Evolutionary conservation across 2,888 invertebrate species (phyloP).

Genomic region (Diarsia brunnea): DNA sequence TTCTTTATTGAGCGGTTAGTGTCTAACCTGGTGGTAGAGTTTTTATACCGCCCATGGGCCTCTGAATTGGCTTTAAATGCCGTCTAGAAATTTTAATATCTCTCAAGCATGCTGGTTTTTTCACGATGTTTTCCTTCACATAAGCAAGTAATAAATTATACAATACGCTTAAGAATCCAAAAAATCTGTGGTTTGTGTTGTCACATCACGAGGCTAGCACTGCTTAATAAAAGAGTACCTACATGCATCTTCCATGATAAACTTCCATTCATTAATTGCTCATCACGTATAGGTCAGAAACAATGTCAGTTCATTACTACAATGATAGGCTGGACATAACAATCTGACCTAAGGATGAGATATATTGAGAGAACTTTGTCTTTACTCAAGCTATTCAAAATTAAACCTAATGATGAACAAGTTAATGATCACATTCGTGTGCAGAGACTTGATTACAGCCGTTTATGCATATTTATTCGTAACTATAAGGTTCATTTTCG

Average conservation of each 20-base stretch:
- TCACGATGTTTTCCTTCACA: too few species aligned
- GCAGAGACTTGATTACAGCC: neutral
- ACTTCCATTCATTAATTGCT: constrained; percentile 28
- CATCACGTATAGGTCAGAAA: constrained; percentile 43
- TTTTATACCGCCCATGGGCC: too few species aligned
- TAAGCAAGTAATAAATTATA: too few species aligned
- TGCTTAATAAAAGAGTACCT: neutral
- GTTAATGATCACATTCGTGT: neutral
- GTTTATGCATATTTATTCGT: neutral
- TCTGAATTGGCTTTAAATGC: too few species aligned
- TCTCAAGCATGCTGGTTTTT: too few species aligned
- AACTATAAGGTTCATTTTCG: neutral
- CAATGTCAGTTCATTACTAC: constrained; percentile 37
- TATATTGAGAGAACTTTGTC: neutral
- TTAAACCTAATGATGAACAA: neutral
- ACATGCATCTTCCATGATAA: constrained; percentile 13
- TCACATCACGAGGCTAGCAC: too few species aligned
- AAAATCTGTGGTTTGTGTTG: too few species aligned
- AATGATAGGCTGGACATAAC: constrained; percentile 17
- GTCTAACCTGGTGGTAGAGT: too few species aligned
- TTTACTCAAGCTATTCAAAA: neutral
- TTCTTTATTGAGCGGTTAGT: too few species aligned
- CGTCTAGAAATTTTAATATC: too few species aligned
- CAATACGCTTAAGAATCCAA: too few species aligned
- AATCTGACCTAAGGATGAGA: neutral